These are phyloP conservation scores for Nematopogon swammerdamellus DNA, from an alignment of 2,888 invertebrate genomes.

Conservation along the genomic window DNA sequence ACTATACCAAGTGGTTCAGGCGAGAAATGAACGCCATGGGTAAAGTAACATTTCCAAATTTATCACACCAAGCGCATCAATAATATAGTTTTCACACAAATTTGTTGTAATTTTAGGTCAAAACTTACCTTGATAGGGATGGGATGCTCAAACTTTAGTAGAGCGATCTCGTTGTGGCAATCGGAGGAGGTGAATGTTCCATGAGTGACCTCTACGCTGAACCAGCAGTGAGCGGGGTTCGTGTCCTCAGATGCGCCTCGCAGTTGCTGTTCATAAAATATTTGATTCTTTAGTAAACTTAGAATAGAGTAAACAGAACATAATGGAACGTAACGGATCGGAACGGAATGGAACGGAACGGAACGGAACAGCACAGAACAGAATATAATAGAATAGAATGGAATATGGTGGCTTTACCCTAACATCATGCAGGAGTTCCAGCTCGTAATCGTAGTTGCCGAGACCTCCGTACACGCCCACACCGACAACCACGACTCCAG, in stretches of 20 bases:
- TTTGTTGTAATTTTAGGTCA: too few species aligned
- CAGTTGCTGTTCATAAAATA: slow-evolving; percentile 35
- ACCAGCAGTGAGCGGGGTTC: slow-evolving; percentile 73
- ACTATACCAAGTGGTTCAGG: not conserved
- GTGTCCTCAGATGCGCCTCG: slow-evolving; percentile 43
- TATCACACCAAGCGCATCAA: too few species aligned
- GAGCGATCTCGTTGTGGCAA: slow-evolving; percentile 83
- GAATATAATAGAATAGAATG: too few species aligned
- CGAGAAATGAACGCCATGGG: not conserved
- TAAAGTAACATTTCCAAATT: too few species aligned
- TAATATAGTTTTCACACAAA: too few species aligned
- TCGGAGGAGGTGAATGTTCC: slow-evolving; percentile 84
- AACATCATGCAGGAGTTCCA: slow-evolving; percentile 77
- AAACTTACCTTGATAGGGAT: slow-evolving; percentile 72
- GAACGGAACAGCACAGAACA: too few species aligned
- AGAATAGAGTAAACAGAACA: too few species aligned
- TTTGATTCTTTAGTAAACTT: too few species aligned
- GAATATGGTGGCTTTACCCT: too few species aligned
- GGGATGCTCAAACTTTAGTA: slow-evolving; percentile 87
- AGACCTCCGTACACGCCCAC: slow-evolving; percentile 88
- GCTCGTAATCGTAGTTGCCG: slow-evolving; percentile 85
- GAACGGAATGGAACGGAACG: too few species aligned
- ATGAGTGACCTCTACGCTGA: slow-evolving; percentile 77
- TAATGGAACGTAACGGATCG: too few species aligned
- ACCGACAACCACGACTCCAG: slow-evolving; percentile 86